Conservation (phyloP, 2,797 vertebrate genomes). For the Gymnodraco acuticeps region DNA sequence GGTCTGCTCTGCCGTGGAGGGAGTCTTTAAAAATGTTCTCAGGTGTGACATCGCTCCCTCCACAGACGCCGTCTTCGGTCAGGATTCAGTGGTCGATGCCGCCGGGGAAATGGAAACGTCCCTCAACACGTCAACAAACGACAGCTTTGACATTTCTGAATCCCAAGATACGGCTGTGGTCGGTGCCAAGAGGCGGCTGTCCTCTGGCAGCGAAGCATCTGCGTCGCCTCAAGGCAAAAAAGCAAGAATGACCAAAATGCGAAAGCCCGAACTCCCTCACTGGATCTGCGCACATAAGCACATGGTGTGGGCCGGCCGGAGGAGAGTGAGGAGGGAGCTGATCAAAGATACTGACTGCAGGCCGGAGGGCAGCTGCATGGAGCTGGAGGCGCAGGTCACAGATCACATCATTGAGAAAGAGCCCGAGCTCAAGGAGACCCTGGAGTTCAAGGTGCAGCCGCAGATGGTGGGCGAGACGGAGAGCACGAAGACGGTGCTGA, state of each 20-base stretch:
- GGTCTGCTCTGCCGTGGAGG: slow-evolving; percentile 75
- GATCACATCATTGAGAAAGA: slow-evolving; percentile 80
- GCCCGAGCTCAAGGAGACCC: slow-evolving; percentile 67
- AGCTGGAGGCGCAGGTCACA: slow-evolving; percentile 87
- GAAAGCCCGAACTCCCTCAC: slow-evolving; percentile 27
- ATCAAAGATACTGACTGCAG: slow-evolving; percentile 73
- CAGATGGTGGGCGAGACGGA: slow-evolving; percentile 76
- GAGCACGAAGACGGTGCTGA: slow-evolving; percentile 74
- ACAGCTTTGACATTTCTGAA: slow-evolving; percentile 53
- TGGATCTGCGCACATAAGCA: slow-evolving; percentile 87
- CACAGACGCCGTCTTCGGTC: slow-evolving; percentile 26
- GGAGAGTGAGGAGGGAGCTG: slow-evolving; percentile 88
- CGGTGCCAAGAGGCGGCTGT: slow-evolving; percentile 77
- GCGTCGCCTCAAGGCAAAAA: slow-evolving; percentile 68
- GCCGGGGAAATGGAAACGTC: slow-evolving; percentile 64
- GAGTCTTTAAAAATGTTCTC: slow-evolving; percentile 83
- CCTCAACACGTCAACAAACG: slow-evolving; percentile 55
- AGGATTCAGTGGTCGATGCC: not conserved
- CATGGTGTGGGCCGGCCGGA: slow-evolving; percentile 89
- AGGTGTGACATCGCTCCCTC: slow-evolving; percentile 76
- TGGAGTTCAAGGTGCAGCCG: slow-evolving; percentile 82
- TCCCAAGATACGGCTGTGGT: slow-evolving; percentile 2
- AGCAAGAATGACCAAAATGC: slow-evolving; percentile 45
- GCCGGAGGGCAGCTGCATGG: slow-evolving; percentile 75
- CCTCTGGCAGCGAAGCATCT: slow-evolving; percentile 44